These are phyloP conservation scores for Dryadula phaetusa DNA, from an alignment of 2,888 invertebrate genomes.

Conservation along the genomic window DNA sequence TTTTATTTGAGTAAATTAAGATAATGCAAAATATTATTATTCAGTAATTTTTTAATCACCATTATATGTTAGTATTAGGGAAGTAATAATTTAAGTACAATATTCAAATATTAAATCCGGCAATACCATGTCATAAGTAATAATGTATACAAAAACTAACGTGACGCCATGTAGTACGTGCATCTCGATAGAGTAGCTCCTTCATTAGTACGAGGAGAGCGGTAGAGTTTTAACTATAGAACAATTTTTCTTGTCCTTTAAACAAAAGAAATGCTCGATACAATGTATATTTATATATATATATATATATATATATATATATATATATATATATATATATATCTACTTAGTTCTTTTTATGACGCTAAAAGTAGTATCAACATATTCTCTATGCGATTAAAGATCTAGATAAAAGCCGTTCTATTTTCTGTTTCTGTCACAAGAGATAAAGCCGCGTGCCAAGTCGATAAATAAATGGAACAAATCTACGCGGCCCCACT, in stretches of 20 bases:
- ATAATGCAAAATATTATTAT: background rate
- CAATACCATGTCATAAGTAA: background rate
- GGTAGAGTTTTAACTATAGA: slow-evolving; percentile 66
- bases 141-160: too few relatives aligned
- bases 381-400: slow-evolving; percentile 36
- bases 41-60: background rate
- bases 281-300: slow-evolving; percentile 4
- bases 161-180: slow-evolving; percentile 45
- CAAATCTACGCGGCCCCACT: slow-evolving; percentile 39
- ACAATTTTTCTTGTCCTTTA: slow-evolving; percentile 68
- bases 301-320: background rate
- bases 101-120: background rate
- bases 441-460: slow-evolving; percentile 40
- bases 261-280: slow-evolving; percentile 54
- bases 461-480: slow-evolving; percentile 42
- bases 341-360: background rate
- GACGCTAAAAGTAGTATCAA: slow-evolving; percentile 6
- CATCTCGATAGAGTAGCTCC: slow-evolving; percentile 59
- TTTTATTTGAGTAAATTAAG: background rate
- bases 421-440: slow-evolving; percentile 42
- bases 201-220: slow-evolving; percentile 70
- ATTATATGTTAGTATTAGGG: background rate
- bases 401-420: slow-evolving; percentile 38
- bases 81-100: background rate
- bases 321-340: background rate